A percentile compares a stretch with the other conserved stretches of the same genome.
These are phyloP conservation scores for Drosophila helvetica DNA, from an alignment of 2,888 invertebrate species.

Conservation along the genomic window DNA sequence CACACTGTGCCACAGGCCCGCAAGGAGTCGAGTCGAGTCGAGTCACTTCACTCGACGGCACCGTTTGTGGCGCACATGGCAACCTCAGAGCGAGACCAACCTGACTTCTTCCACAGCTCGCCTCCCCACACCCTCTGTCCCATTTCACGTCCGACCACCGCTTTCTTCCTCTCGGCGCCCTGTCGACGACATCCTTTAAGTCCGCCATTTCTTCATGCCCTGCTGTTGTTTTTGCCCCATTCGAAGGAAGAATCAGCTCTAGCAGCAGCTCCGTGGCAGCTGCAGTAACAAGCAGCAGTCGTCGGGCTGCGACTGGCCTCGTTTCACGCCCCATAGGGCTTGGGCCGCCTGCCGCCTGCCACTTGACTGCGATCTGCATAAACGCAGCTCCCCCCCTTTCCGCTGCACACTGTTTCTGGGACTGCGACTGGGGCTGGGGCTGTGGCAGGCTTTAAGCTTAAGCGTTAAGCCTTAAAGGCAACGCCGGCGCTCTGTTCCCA, in stretches of 20 bases:
- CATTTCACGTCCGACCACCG: background rate
- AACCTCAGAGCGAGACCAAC: constrained; percentile 33
- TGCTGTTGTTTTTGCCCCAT: constrained; percentile 22
- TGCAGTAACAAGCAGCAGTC: background rate
- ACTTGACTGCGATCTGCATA: constrained; percentile 76
- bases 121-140: constrained; percentile 1
- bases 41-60: constrained; percentile 48
- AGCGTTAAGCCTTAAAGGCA: constrained; percentile 34
- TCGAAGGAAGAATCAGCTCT: constrained; percentile 34
- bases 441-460: constrained; percentile 33
- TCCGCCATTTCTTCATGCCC: constrained; percentile 39
- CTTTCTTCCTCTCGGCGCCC: constrained; percentile 12
- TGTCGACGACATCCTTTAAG: constrained; percentile 54
- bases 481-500: constrained; percentile 22
- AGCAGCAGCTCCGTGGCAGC: background rate
- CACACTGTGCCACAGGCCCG: constrained; percentile 54
- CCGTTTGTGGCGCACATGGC: constrained; percentile 46
- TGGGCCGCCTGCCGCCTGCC: constrained; percentile 44
- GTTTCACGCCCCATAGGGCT: constrained; percentile 53
- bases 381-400: constrained; percentile 51
- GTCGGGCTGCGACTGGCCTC: constrained; percentile 61
- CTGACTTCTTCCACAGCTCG: constrained; percentile 12
- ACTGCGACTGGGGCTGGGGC: background rate
- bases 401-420: constrained; percentile 17
- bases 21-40: constrained; percentile 40